Evolutionary conservation across 2,113 vertebrate genomes (phyloP), one percentile per base, ranked within the genome.

Genomic region (Todiramphus saurophagus): DNA sequence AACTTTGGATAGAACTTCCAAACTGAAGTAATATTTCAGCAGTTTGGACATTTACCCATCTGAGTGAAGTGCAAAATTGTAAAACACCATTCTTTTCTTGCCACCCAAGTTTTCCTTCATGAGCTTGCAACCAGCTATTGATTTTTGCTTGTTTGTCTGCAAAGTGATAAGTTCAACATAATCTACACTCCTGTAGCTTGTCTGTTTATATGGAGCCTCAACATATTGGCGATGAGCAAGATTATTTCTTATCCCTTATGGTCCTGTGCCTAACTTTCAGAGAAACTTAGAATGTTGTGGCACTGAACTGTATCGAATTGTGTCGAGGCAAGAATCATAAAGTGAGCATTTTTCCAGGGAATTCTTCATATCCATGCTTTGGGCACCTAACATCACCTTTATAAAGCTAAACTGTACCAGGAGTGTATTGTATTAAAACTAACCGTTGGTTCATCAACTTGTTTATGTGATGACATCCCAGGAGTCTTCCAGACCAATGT

Each of bases 191-290:
- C 68, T 11, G 81, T 66, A 76, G 13, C 44, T 91, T 46, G 23
- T 74, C 87, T 88, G 56, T 87, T 91, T 90, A 59, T 59, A 76
- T 89, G 56, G 94, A 90, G 43, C 64, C 74, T 91, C 56, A 86
- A 60, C 41, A 20, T 51, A 8, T 41, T 75, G 35, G 9, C 66
- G 35, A 76, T 79, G 13, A 89, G 62, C 31, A 89, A 89, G 82
- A 85, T 48, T 51, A 51, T 13, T 96, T 93, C 58, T 53, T 43
- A 73, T 68, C 59, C 7, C 28, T 44, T 72, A 82, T 2, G 3
- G 60, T 66, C 81, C 72, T 90, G 33, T 67, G 64, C 21, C 70
- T 58, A 62, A 66, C 53, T 79, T 81, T 91, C 23, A 51, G 68
- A 66, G 82, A 28, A 87, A 70, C 33, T 63, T 94, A 24, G 48